Conservation (phyloP, 2,113 vertebrate genomes). For the Pseudonaja textilis region DNA sequence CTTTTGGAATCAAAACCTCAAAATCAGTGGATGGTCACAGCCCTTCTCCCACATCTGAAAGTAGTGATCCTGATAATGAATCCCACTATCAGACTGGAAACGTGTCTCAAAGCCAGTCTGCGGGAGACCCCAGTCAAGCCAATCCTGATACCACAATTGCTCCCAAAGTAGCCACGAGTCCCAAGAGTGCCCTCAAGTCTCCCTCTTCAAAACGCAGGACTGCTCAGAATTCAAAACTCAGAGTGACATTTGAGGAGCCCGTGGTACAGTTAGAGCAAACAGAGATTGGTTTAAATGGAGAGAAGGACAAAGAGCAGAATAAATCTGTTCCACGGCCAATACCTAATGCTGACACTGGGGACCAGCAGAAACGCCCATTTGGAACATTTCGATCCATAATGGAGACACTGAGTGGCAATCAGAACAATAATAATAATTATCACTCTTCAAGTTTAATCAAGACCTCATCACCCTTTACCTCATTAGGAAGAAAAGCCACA, state of each 20-base stretch:
- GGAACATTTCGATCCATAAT: slow-evolving; percentile 95
- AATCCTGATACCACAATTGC: slow-evolving; percentile 59
- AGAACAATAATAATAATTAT: slow-evolving; percentile 88
- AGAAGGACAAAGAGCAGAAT: slow-evolving; percentile 77
- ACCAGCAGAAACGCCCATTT: slow-evolving; percentile 83
- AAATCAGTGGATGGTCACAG: slow-evolving; percentile 85
- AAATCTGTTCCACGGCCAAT: slow-evolving; percentile 61
- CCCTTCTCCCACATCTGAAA: slow-evolving; percentile 85
- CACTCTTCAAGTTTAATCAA: slow-evolving; percentile 69
- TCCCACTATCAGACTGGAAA: slow-evolving; percentile 50
- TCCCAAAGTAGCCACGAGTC: slow-evolving; percentile 87
- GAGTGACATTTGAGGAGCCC: slow-evolving; percentile 96
- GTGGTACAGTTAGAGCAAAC: slow-evolving; percentile 83
- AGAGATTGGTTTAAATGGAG: slow-evolving; percentile 72
- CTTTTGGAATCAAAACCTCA: slow-evolving; percentile 79
- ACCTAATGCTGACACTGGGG: slow-evolving; percentile 54
- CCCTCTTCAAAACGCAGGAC: slow-evolving; percentile 93
- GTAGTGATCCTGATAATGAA: slow-evolving; percentile 81
- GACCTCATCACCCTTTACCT: slow-evolving; percentile 75
- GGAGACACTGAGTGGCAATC: slow-evolving; percentile 92
- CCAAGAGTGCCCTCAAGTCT: slow-evolving; percentile 97
- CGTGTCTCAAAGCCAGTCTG: slow-evolving; percentile 55
- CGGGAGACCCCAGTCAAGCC: slow-evolving; percentile 60
- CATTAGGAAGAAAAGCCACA: slow-evolving; percentile 78
- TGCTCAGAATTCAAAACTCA: slow-evolving; percentile 90